phyloP scores from a whole-genome alignment of 2,113 vertebrate genomes.

The Ctenomys sociabilis region DNA sequence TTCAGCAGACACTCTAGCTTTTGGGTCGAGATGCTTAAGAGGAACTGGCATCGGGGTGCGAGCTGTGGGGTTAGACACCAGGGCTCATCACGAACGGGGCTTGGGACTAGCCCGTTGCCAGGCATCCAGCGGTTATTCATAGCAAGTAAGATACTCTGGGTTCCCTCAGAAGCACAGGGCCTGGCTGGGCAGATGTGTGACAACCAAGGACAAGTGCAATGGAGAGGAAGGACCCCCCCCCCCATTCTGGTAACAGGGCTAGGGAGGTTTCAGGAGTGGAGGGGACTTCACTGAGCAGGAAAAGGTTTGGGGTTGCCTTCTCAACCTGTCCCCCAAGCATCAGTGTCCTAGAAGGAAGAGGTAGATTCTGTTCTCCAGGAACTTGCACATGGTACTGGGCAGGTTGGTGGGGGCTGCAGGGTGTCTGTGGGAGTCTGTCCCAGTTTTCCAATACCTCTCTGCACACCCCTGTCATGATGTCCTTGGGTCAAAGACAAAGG shows the following conservation, averaged over 20 bases:
- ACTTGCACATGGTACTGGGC: not conserved
- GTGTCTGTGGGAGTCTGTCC: not conserved
- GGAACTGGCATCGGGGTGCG: not conserved
- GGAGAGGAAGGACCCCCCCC: not conserved
- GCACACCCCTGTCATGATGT: not conserved
- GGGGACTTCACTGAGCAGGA: not conserved
- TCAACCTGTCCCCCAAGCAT: not conserved
- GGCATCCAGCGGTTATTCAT: not conserved
- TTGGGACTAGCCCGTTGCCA: not conserved
- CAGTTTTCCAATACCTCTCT: not conserved
- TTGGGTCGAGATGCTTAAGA: not conserved
- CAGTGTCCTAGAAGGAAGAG: not conserved
- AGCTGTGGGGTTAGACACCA: too few species aligned
- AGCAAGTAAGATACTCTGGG: not conserved
- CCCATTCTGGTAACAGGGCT: not conserved
- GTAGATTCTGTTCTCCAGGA: not conserved
- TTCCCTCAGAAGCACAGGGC: not conserved
- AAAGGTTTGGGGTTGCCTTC: not conserved
- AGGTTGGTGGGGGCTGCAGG: not conserved
- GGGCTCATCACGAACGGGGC: not conserved
- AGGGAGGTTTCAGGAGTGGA: not conserved
- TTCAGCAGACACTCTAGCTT: not conserved
- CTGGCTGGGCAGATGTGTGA: not conserved
- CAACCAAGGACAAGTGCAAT: not conserved
- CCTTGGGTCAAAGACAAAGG: not conserved